These are phyloP conservation scores for Cheilosia soror DNA, from an alignment of 2,888 invertebrate genomes.

Conservation along the genomic window DNA sequence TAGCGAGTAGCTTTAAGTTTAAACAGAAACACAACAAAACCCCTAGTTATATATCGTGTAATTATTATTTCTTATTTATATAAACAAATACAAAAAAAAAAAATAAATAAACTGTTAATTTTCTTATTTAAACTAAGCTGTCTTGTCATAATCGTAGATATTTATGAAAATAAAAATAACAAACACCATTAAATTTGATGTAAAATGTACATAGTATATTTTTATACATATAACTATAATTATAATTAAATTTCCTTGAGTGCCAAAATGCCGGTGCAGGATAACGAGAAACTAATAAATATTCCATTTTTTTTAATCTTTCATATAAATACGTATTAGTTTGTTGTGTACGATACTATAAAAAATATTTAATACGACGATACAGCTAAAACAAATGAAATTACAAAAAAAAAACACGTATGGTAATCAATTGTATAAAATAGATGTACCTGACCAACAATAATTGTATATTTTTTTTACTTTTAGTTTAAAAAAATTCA, in stretches of 20 bases:
- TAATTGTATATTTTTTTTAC: conserved; percentile 68
- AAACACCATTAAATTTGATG: conserved; percentile 21
- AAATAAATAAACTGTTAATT: conserved; percentile 18
- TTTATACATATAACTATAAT: conserved; percentile 34
- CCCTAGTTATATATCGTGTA: conserved; percentile 56
- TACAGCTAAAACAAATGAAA: conserved; percentile 51
- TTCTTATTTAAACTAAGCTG: conserved; percentile 37
- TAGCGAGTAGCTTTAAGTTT: conserved; percentile 55
- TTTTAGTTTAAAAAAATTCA: conserved; percentile 45
- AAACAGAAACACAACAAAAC: neutral
- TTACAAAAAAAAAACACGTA: conserved; percentile 34
- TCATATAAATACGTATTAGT: neutral
- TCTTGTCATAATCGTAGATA: conserved; percentile 72
- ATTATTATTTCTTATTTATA: conserved; percentile 69
- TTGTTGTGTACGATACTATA: conserved; percentile 5
- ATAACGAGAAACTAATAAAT: conserved; percentile 38
- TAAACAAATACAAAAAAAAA: conserved; percentile 23
- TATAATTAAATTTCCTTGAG: conserved; percentile 49
- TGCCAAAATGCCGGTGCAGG: conserved; percentile 69
- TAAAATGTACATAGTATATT: conserved; percentile 69
- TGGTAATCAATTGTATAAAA: conserved; percentile 76
- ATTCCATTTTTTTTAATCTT: conserved; percentile 35
- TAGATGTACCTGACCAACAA: conserved; percentile 77
- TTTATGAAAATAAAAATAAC: conserved; percentile 32
- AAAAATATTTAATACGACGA: conserved; percentile 25